A percentile compares a stretch with the other conserved stretches of the same genome.
Evolutionary conservation across 1,140 invertebrate species (phyloP).

Genomic region (Zaprionus inermis): DNA sequence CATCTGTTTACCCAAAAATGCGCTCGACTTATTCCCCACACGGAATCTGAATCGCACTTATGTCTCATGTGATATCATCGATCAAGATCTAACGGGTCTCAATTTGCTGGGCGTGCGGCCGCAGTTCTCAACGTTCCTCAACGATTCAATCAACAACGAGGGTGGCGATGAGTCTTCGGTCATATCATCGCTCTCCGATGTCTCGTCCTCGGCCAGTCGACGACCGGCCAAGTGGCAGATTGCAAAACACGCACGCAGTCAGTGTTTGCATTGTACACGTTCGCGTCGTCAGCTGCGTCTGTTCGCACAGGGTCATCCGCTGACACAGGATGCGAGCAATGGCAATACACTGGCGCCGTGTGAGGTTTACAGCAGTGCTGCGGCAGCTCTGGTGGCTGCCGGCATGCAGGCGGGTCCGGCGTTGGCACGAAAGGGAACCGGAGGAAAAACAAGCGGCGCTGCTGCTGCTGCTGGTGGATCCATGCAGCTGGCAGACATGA

Average conservation of each 20-base stretch:
- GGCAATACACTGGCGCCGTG: conserved; percentile 47
- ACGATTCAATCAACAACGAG: conserved; percentile 79
- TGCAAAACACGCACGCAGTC: conserved; percentile 68
- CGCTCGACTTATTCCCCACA: conserved; percentile 89
- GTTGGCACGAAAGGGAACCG: conserved; percentile 32
- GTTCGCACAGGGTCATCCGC: background rate
- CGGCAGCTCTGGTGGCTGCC: conserved; percentile 59
- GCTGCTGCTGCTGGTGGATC: conserved; percentile 2
- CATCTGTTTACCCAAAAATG: conserved; percentile 90
- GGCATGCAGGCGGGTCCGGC: conserved; percentile 60
- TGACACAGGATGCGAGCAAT: background rate
- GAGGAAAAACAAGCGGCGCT: background rate
- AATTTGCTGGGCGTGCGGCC: conserved; percentile 68
- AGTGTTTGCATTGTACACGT: conserved; percentile 75
- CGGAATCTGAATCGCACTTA: conserved; percentile 75
- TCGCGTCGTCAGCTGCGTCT: conserved; percentile 57
- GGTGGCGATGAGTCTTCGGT: conserved; percentile 74
- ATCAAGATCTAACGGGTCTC: conserved; percentile 69
- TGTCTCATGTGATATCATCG: conserved; percentile 80
- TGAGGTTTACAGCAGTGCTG: conserved; percentile 62
- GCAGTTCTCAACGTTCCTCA: conserved; percentile 59
- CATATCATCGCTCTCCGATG: conserved; percentile 78
- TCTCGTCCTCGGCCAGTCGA: conserved; percentile 71
- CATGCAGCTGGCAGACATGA: conserved; percentile 67
- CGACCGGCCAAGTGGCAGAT: conserved; percentile 61